Base-by-base conservation (phyloP, 2,888 invertebrate genomes). In the Agrotis clavis region DNA sequence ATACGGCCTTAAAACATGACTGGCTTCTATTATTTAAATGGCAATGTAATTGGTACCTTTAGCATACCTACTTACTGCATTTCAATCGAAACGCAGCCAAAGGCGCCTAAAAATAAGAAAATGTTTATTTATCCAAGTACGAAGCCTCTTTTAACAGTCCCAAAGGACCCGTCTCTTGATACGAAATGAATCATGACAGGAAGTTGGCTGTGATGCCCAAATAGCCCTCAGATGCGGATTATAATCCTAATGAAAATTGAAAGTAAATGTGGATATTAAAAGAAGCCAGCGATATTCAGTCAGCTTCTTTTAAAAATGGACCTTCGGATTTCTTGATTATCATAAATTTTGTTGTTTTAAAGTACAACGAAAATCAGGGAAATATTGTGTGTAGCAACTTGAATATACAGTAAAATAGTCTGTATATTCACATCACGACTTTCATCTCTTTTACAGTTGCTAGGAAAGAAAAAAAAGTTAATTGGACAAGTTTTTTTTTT, bases 181-280 rank as follows among this genome's bases (percentile, higher is more conserved):
- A 45, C 30, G n/a, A 56, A 63, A 72, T 56, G 0, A 21, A 63
- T 63, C 54, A 41, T 50, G 56, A 74, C 48, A 74, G 25, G 56
- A 63, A 21, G 45, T n/a, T 30, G 64, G 30, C 56, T 19, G 45
- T 64, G 50, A 56, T n/a, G 45, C 64, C 56, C 4, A 35, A 65
- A 57, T 35, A 47, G 16, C 11, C 56, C 57, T 57, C n/a, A 7
- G n/a, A 3, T 14, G n/a, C n/a, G 14, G 35, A 3, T 57, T 57
- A 57, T 57, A n/a, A 57, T 2, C 1, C 57, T 5, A 30, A 19
- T 50, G 50, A 50, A 50, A 50, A 35, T 57, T 35, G 14, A 57
- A 57, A 57, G n/a, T 35, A 57, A 57, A 14, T 3, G n/a, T 35
- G 2, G 14, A 14, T 57, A 3, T 57, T 19, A 57, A 57, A 57